Evolutionary conservation across 2,797 vertebrate genomes (phyloP).

Genomic region (Enteromius treurensis): DNA sequence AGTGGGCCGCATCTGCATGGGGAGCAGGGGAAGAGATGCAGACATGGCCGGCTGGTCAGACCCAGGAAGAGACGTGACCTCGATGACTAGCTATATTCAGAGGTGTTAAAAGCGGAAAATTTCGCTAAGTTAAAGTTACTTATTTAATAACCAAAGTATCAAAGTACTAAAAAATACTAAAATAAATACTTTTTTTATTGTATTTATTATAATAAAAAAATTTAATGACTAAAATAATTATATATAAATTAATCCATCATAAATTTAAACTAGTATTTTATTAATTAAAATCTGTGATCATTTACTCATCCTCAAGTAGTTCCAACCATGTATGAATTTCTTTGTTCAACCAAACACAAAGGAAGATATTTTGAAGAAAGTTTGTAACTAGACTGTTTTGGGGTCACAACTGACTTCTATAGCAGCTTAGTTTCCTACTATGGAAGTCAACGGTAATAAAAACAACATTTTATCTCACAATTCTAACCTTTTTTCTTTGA

Average conservation of each 20-base stretch:
- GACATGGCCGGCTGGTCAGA: conserved; percentile 35
- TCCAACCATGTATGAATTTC: no score
- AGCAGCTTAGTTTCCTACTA: no score
- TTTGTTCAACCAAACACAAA: no score
- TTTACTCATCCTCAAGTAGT: not conserved
- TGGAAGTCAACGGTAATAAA: no score
- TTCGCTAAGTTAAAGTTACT: not conserved
- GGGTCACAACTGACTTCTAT: no score
- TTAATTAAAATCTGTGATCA: not conserved
- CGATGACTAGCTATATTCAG: not conserved
- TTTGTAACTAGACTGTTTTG: no score
- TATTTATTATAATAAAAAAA: not conserved
- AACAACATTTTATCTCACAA: no score
- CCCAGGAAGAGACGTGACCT: conserved; percentile 15
- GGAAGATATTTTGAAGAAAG: no score
- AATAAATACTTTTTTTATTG: not conserved
- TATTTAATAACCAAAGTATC: not conserved
- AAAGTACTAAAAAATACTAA: not conserved
- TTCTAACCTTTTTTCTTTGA: no score
- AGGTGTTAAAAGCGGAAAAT: not conserved
- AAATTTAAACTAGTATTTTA: not conserved
- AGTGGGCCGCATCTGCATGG: conserved; percentile 58
- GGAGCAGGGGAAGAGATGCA: conserved; percentile 54
- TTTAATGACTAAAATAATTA: not conserved
- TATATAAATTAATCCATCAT: not conserved